A percentile compares a stretch with the other conserved stretches of the same genome.
These are phyloP conservation scores for Thermophis baileyi DNA, from an alignment of 2,113 vertebrate species.

Conservation along the genomic window DNA sequence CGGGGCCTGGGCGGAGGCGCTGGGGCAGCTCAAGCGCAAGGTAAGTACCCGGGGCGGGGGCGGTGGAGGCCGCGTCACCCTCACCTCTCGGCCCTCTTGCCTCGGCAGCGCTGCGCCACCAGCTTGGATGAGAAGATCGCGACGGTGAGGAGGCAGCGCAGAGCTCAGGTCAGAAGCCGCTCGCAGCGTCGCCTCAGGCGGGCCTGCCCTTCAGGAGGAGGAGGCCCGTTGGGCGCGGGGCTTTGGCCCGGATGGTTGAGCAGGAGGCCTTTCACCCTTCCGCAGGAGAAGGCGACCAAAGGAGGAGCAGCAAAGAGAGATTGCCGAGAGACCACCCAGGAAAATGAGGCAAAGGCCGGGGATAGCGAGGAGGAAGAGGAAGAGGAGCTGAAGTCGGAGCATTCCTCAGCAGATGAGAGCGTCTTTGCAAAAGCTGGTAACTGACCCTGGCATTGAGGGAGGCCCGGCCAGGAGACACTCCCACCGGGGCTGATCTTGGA, in stretches of 20 bases:
- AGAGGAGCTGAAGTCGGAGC: conserved; percentile 71
- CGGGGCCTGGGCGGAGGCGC: conserved; percentile 78
- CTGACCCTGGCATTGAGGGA: fast-evolving
- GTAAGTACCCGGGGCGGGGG: conserved; percentile 65
- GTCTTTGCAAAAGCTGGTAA: conserved; percentile 88
- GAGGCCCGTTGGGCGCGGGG: neutral
- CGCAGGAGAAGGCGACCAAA: conserved; percentile 76
- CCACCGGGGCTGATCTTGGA: neutral
- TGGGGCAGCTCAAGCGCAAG: conserved; percentile 87
- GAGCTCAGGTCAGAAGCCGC: neutral
- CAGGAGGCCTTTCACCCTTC: neutral
- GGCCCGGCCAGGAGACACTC: neutral
- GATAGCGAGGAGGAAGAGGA: conserved; percentile 58
- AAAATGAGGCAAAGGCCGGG: conserved; percentile 35
- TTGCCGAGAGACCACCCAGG: neutral
- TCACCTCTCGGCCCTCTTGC: neutral
- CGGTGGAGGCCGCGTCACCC: neutral
- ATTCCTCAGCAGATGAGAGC: conserved; percentile 80
- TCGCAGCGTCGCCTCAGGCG: neutral
- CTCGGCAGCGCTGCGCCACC: neutral
- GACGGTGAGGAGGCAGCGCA: neutral
- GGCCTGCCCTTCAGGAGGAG: neutral
- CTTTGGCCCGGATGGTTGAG: neutral
- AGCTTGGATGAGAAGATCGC: neutral
- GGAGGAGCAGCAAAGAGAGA: conserved; percentile 34